Base-by-base conservation (phyloP, 1,140 invertebrate species). In the Anagrus nilaparvatae region DNA sequence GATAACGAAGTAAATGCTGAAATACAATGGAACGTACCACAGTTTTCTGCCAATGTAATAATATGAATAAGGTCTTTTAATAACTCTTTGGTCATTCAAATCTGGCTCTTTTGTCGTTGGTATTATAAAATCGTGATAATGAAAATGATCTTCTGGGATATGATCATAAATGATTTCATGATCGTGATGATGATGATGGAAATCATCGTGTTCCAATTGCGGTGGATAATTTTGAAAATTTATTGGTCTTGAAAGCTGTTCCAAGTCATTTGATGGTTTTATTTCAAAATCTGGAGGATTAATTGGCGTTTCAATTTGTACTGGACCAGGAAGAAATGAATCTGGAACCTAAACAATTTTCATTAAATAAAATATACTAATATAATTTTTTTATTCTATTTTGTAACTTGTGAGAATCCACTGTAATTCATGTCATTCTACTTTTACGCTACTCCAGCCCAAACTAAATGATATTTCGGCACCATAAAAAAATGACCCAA, bases 21-120 rank as follows among this genome's bases (percentile, higher is more conserved):
- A 87, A 56, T 87, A 87, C 10, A 88, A 55, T 0, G 84, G 84
- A 30, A 87, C 69, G 52, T 87, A 88, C 76, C 84, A 88, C 3
- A 87, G 66, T 53, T 87, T 86, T 44, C 81, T 76, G 0, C 83
- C 83, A 48, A 87, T 73, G 53, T 81, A 86, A 55, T 86, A 87
- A 59, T 87, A 87, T 55, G 81, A 84, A 67, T 83, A 87, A 4
- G 73, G 70, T 45, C 74, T 67, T 45, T 82, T 84, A 40, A 76
- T 81, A 29, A 82, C 72, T 50, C 81, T 71, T 36, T 73, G 72
- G 56, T 79, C 75, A 20, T 72, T 74, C 20, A 73, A 73, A 34
- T 78, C 75, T 56, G 41, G 71, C 55, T 50, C 63, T 53, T 49
- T 68, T 39, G 43, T 70, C 49, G 44, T 70, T 2, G 52, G 56